Conservation (phyloP, 2,113 vertebrate species). For the Anarhynchus alexandrinus region DNA sequence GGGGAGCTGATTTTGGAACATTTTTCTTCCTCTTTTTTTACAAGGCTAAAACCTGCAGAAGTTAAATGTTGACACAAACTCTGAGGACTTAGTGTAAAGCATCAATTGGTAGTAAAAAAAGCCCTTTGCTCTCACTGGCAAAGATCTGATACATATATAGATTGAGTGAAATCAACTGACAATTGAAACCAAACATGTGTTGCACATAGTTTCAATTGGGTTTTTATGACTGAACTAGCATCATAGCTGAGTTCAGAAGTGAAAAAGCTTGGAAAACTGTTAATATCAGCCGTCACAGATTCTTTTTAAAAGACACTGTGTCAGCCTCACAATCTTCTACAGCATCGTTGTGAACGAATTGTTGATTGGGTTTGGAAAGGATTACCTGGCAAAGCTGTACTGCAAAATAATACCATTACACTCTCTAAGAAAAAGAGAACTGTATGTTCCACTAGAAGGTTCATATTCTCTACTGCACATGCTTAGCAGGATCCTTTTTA, state of each 20-base stretch:
- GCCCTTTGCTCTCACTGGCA: not conserved
- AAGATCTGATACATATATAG: not conserved
- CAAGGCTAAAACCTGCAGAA: slow-evolving; percentile 43
- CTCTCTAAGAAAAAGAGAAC: not conserved
- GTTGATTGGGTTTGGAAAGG: not conserved
- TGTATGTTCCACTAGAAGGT: not conserved
- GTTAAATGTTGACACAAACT: slow-evolving; percentile 22
- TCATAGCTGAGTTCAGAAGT: not conserved
- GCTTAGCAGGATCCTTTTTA: not conserved
- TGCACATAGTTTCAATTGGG: slow-evolving; percentile 18
- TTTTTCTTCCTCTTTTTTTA: slow-evolving; percentile 22
- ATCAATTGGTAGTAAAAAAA: not conserved
- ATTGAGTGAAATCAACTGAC: slow-evolving; percentile 39
- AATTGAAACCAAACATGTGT: slow-evolving; percentile 16
- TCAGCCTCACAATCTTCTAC: not conserved
- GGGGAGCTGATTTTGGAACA: not conserved
- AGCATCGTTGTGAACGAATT: not conserved
- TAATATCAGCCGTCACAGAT: not conserved
- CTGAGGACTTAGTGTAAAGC: not conserved
- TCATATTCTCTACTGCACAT: not conserved
- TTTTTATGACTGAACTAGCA: slow-evolving; percentile 27
- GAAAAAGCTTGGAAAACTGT: slow-evolving; percentile 2
- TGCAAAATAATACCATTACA: not conserved
- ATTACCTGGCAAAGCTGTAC: not conserved
- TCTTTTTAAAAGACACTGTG: not conserved